Evolutionary conservation across 2,113 vertebrate species (phyloP), one percentile per base, ranked within the genome.

Genomic region (Numenius arquata): DNA sequence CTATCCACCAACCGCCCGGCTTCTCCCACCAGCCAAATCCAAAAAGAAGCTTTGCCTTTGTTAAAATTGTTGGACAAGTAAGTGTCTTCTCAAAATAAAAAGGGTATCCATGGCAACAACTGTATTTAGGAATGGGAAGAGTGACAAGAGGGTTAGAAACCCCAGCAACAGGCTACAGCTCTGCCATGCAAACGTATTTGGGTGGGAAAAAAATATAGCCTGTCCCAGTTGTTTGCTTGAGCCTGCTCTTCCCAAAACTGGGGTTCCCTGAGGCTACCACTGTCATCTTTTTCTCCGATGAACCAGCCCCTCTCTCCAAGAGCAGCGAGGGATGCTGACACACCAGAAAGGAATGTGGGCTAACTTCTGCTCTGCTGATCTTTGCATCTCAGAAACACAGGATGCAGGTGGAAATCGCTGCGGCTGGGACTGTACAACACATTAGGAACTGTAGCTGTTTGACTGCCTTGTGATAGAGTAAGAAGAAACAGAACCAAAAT

Each of bases 81-180:
- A 87, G 76, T 65, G 80, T 85, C 88, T 96, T 58, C 94, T 89
- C 86, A 66, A 95, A 97, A 95, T 95, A 96, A 90, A 92, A 56
- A 52, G 48, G 13, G 94, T 95, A 85, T 50, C 95, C 89, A 96
- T 96, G 89, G 92, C 89, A 97, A 96, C 96, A n/a, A 7, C 80
- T 66, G 90, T 58, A 65, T 91, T 96, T 95, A 41, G 86, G 89
- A 72, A 38, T 0, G 14, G 74, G 40, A 90, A 65, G 68, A 16
- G 45, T 76, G 70, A 34, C 36, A 43, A 43, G 73, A 70, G 75
- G 71, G 93, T 72, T 65, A 68, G 78, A 75, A 94, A 79, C 47
- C 47, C 74, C 85, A 88, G 88, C 91, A 90, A 88, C 85, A 91
- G 88, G 88, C 88, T 36, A 52, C 76, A 81, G 88, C 76, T 79